A percentile compares a stretch with the other conserved stretches of the same genome.
These are phyloP conservation scores for Dendrocopos noguchii DNA, from an alignment of 2,113 vertebrate species.

Conservation along the genomic window DNA sequence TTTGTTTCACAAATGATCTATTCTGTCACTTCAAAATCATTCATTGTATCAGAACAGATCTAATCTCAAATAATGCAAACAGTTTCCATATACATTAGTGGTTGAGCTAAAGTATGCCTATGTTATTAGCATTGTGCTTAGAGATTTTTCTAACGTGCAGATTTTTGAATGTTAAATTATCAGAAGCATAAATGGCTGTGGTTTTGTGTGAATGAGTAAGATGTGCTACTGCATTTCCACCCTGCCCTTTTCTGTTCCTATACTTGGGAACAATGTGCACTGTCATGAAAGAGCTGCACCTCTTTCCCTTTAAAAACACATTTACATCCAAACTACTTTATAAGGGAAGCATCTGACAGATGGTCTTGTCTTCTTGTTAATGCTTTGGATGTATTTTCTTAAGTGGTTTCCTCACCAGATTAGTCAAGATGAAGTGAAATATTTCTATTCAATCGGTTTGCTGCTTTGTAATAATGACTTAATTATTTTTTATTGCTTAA, in stretches of 20 bases:
- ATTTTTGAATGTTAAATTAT: neutral
- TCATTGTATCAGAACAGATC: neutral
- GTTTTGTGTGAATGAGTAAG: neutral
- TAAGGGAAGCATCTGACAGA: neutral
- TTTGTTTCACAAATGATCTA: neutral
- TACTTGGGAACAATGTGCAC: neutral
- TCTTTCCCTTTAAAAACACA: neutral
- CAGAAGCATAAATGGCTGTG: neutral
- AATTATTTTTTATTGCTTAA: constrained; percentile 31
- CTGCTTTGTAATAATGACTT: neutral
- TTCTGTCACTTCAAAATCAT: neutral
- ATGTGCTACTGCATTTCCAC: neutral
- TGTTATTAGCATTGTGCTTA: neutral
- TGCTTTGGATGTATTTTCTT: constrained; percentile 11
- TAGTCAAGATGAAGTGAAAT: neutral
- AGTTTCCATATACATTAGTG: neutral
- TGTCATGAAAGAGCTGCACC: neutral
- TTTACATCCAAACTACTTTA: neutral
- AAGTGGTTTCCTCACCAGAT: neutral
- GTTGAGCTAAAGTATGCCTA: neutral
- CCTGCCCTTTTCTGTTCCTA: neutral
- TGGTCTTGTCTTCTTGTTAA: neutral
- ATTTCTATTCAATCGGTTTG: neutral
- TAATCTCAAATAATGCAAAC: neutral
- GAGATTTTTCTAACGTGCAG: neutral